These are phyloP conservation scores for Chaetophractus vellerosus DNA, from an alignment of 2,797 vertebrate species.

Conservation along the genomic window DNA sequence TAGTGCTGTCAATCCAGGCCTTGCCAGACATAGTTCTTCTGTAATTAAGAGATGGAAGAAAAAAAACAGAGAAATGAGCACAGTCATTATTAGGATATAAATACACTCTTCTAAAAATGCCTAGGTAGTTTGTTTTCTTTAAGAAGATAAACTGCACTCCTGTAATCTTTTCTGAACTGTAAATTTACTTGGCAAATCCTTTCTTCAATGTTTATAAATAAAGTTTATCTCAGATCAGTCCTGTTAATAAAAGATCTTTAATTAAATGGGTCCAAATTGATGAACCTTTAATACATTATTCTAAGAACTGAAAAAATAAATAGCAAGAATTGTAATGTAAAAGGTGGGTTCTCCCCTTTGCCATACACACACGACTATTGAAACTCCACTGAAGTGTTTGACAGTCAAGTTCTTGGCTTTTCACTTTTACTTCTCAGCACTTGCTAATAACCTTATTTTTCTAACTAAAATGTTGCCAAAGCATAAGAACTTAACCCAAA, in stretches of 20 bases:
- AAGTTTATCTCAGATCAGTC: slow-evolving; percentile 20
- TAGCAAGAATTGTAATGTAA: neutral
- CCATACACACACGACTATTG: neutral
- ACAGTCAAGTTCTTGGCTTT: neutral
- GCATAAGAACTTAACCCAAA: neutral
- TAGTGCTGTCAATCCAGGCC: neutral
- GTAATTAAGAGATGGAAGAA: neutral
- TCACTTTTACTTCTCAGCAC: neutral
- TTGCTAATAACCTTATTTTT: slow-evolving; percentile 1
- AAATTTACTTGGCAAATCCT: slow-evolving; percentile 46
- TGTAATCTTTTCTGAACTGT: neutral
- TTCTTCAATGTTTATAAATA: neutral
- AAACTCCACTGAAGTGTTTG: neutral
- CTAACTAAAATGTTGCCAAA: neutral
- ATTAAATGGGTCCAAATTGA: slow-evolving; percentile 21
- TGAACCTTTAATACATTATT: neutral
- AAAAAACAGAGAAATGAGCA: neutral
- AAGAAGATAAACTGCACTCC: neutral
- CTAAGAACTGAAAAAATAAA: neutral
- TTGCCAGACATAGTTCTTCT: neutral
- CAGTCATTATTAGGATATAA: neutral
- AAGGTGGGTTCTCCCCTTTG: neutral
- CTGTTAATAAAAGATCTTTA: neutral
- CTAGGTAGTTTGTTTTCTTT: slow-evolving; percentile 5
- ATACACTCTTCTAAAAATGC: slow-evolving; percentile 36